Conservation (phyloP, 2,113 vertebrate genomes). For the Lynx canadensis region DNA sequence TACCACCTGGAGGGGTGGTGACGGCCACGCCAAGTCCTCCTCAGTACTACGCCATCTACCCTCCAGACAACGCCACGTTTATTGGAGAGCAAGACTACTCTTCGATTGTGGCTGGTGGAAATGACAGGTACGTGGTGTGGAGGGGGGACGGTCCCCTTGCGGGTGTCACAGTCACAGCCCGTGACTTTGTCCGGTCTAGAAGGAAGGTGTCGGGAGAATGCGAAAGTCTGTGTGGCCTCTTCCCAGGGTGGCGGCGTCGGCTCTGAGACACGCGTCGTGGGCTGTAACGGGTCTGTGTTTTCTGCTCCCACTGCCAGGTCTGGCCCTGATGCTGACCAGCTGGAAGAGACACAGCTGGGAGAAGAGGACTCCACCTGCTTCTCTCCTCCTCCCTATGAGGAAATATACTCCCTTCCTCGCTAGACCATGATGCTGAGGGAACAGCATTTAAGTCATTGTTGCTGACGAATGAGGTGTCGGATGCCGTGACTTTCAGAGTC, state of each 20-base stretch:
- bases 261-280: background rate
- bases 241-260: rapidly evolving
- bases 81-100: constrained; percentile 66
- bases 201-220: background rate
- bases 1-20: background rate
- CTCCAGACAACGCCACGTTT: constrained; percentile 84
- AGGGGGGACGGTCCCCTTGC: background rate
- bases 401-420: constrained; percentile 75
- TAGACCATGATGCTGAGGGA: background rate
- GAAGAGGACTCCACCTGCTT: constrained; percentile 18
- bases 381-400: constrained; percentile 85
- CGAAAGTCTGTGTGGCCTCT: rapidly evolving
- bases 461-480: background rate
- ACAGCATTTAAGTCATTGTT: rapidly evolving
- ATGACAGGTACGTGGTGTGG: constrained; percentile 80
- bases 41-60: constrained; percentile 83
- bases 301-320: constrained; percentile 77
- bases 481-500: background rate
- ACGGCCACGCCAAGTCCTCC: constrained; percentile 64
- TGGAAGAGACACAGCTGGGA: constrained; percentile 61
- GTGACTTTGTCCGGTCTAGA: background rate
- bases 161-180: background rate
- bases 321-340: constrained; percentile 50
- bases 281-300: background rate
- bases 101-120: constrained; percentile 24